Base-by-base conservation (phyloP, 1,140 invertebrate genomes). In the Euwallacea fornicatus region DNA sequence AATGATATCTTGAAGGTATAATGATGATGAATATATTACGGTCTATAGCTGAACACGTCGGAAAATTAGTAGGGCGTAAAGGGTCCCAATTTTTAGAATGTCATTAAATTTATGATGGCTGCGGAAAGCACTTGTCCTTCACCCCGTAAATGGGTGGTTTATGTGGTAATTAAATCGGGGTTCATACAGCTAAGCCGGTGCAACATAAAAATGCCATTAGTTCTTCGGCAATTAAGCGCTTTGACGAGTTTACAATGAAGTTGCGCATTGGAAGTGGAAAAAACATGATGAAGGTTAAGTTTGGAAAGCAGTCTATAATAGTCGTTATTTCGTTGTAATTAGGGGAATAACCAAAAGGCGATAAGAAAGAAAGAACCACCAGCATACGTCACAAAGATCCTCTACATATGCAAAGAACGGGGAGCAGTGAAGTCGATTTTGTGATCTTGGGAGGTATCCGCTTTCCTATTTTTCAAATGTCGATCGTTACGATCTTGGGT, bases 161-260 rank as follows among this genome's bases (percentile, higher is more conserved):
- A 58, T 13, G 9, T 9, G 55, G 21, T 33, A 33, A 33, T 33
- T 56, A 56, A 56, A 56, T 56, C 8, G 54, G 8, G 54, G 16
- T 16, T 16, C 8, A 16, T 13, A 56, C 54, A 56, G 16, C 15
- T 11, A 8, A 33, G 21, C 21, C 15, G 54, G 10, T 61, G 42
- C 42, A 61, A 61, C 59, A 61, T 61, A 61, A 61, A 61, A 61
- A 61, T 42, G 8, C 59, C 59, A 61, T 61, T 61, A 61, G 11
- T 8, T 33, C 55, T n/a, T 11, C 9, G 46, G 13, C 9, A 50
- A 50, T 50, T 50, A 50, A 11, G 46, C 9, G 46, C 1, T 50
- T 50, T 50, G 6, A 50, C 13, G 21, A 33, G 21, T 33, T 33
- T 33, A 33, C 21, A 33, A 33, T 33, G 4, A 33, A 33, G 21